These are phyloP conservation scores for Ameiurus melas DNA, from an alignment of 2,113 vertebrate genomes.

Conservation along the genomic window DNA sequence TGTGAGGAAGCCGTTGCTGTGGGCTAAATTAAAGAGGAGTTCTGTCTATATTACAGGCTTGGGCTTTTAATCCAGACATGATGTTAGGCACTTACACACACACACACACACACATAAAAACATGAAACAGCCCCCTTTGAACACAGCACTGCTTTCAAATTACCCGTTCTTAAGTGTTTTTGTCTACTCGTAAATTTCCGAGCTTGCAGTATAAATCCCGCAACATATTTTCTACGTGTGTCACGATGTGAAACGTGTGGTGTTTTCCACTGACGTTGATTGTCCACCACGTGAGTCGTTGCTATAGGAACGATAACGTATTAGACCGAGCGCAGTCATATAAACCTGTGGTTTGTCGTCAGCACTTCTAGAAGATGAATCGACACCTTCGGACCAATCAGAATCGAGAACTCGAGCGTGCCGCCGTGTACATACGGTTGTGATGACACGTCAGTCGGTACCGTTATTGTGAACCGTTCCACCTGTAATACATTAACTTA, in stretches of 20 bases:
- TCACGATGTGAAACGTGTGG: slow-evolving; percentile 4
- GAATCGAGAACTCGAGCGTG: neutral
- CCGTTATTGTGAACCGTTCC: neutral
- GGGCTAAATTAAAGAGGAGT: slow-evolving; percentile 7
- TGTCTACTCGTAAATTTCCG: neutral
- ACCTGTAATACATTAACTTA: neutral
- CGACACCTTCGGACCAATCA: neutral
- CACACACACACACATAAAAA: neutral
- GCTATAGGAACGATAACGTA: neutral
- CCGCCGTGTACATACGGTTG: neutral
- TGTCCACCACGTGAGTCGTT: neutral
- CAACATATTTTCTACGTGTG: neutral
- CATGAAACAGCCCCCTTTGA: neutral
- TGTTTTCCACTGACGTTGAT: neutral
- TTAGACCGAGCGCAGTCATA: neutral
- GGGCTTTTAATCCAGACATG: slow-evolving; percentile 19
- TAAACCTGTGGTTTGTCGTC: neutral
- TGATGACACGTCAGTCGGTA: neutral
- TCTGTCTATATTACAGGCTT: neutral
- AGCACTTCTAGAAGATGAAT: neutral
- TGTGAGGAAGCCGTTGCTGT: neutral
- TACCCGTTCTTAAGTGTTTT: neutral
- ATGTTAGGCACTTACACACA: neutral
- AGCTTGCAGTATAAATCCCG: neutral
- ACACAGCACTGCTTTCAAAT: neutral